Conservation (phyloP, 2,888 invertebrate genomes). For the Sepiola atlantica region DNA sequence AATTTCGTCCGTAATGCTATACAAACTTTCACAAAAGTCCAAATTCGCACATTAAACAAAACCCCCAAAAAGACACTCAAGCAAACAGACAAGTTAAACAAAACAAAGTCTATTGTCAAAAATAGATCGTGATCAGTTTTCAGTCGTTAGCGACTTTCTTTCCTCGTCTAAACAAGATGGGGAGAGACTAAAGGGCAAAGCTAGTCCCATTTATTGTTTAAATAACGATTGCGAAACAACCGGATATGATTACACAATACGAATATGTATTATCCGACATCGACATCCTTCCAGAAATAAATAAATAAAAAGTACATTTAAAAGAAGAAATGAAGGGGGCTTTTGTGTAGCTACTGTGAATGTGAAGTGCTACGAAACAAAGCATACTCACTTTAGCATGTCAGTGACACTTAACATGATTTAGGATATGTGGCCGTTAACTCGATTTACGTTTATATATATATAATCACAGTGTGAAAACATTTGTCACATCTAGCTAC, state of each 20-base stretch:
- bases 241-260: conserved; percentile 21
- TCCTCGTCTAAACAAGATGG: background rate
- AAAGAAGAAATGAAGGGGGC: background rate
- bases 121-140: background rate
- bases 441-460: no score
- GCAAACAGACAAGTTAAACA: no score
- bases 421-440: background rate
- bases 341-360: background rate
- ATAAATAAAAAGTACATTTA: background rate
- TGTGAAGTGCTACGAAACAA: background rate
- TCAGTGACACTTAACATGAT: conserved; percentile 32
- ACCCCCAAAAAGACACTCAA: no score
- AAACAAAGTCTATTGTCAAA: background rate
- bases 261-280: conserved; percentile 18
- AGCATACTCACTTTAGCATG: background rate
- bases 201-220: background rate
- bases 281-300: background rate
- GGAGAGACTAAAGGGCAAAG: background rate
- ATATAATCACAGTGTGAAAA: no score
- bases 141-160: conserved; percentile 32
- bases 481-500: no score
- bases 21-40: no score
- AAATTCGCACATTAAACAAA: no score
- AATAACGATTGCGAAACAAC: background rate
- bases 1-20: no score